A percentile compares a stretch with the other conserved stretches of the same genome.
phyloP scores from a whole-genome alignment of 2,797 vertebrate genomes.

The Thunnus albacares region DNA sequence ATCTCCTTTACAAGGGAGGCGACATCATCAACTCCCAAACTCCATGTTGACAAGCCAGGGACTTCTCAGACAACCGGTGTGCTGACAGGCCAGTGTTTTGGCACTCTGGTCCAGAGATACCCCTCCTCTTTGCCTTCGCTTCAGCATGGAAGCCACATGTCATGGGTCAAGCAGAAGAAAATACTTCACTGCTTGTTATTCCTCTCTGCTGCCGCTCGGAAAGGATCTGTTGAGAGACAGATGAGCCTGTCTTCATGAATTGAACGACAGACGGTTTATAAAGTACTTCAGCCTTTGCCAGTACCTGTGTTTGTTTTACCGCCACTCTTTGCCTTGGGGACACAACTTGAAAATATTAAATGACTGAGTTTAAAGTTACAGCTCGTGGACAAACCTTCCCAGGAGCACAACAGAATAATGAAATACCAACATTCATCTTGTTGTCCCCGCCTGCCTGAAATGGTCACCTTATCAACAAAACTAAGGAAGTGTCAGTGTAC shows the following conservation, averaged over 20 bases:
- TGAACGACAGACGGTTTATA: constrained; percentile 63
- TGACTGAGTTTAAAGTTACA: constrained; percentile 63
- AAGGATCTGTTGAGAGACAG: constrained; percentile 75
- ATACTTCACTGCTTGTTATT: constrained; percentile 78
- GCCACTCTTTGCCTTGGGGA: constrained; percentile 40
- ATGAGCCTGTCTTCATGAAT: constrained; percentile 70
- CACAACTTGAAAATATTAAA: constrained; percentile 51
- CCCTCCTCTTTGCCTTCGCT: constrained; percentile 40
- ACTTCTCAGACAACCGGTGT: constrained; percentile 53
- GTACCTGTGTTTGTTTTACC: constrained; percentile 56
- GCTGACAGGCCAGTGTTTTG: constrained; percentile 74
- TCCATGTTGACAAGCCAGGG: constrained; percentile 70
- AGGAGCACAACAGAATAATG: constrained; percentile 11
- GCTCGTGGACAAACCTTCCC: constrained; percentile 49
- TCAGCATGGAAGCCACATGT: constrained; percentile 58
- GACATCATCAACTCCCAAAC: constrained; percentile 46
- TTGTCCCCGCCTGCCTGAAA: constrained; percentile 19
- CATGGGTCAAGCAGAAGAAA: constrained; percentile 78
- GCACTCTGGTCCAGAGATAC: constrained; percentile 51
- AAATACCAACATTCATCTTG: constrained; percentile 53
- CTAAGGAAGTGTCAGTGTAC: constrained; percentile 18
- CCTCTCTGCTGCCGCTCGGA: constrained; percentile 64
- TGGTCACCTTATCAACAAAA: constrained; percentile 43
- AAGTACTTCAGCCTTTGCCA: constrained; percentile 45
- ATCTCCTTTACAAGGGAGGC: constrained; percentile 27